These are phyloP conservation scores for Boloria selene DNA, from an alignment of 2,888 invertebrate species.

Conservation along the genomic window DNA sequence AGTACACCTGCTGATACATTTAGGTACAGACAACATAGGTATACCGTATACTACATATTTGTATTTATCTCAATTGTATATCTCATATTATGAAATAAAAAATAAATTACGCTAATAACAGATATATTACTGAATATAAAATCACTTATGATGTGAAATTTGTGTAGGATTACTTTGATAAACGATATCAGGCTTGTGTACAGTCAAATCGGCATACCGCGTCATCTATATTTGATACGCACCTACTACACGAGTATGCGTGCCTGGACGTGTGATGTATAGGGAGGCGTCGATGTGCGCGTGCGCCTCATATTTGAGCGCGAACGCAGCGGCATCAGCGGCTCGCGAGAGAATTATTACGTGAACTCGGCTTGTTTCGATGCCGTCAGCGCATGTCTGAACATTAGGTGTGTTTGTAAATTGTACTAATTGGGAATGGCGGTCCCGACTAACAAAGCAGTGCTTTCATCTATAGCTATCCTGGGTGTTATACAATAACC, in stretches of 20 bases:
- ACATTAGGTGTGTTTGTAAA: conserved; percentile 75
- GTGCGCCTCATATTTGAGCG: conserved; percentile 63
- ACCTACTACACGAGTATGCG: conserved; percentile 33
- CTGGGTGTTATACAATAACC: conserved; percentile 61
- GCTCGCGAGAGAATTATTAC: conserved; percentile 71
- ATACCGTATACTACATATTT: no score
- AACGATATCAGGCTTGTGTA: conserved; percentile 49
- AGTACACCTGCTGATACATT: no score
- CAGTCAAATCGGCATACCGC: conserved; percentile 44
- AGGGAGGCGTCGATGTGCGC: conserved; percentile 47
- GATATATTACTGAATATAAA: conserved; percentile 6
- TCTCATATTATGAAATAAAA: no score
- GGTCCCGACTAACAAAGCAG: conserved; percentile 71
- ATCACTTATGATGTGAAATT: neutral
- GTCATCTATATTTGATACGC: conserved; percentile 58
- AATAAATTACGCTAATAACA: neutral
- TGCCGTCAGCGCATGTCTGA: conserved; percentile 75
- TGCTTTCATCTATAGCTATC: conserved; percentile 67
- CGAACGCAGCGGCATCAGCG: conserved; percentile 72
- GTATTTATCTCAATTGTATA: no score
- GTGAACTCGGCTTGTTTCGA: conserved; percentile 77
- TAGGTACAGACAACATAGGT: no score
- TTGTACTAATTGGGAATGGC: conserved; percentile 79
- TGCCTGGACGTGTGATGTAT: conserved; percentile 51
- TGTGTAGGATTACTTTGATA: conserved; percentile 19